Conservation (phyloP, 2,797 vertebrate genomes). For the Enteromius trimaculatus region DNA sequence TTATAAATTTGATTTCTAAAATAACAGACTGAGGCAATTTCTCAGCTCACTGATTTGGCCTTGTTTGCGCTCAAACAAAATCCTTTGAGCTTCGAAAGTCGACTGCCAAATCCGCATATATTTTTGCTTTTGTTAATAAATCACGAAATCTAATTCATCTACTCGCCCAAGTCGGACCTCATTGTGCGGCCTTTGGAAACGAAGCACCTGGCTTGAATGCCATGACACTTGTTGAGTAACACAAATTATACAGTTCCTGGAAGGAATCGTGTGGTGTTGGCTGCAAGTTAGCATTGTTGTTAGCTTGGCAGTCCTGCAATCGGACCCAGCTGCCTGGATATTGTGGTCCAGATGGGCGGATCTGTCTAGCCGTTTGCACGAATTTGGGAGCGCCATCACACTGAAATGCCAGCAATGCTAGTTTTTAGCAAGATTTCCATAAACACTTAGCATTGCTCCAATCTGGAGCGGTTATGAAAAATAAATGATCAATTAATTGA, state of each 20-base stretch:
- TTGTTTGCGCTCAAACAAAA: slow-evolving; percentile 37
- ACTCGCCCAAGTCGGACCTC: slow-evolving; percentile 22
- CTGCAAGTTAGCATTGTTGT: slow-evolving; percentile 38
- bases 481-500: slow-evolving; percentile 19
- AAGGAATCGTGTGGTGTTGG: not conserved
- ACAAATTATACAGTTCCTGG: slow-evolving; percentile 18
- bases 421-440: slow-evolving; percentile 65
- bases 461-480: slow-evolving; percentile 61
- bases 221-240: slow-evolving; percentile 42
- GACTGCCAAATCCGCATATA: slow-evolving; percentile 36
- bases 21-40: slow-evolving; percentile 35
- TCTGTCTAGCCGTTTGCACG: not conserved
- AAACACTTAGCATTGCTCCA: slow-evolving; percentile 67
- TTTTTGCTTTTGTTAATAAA: slow-evolving; percentile 42
- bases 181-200: slow-evolving; percentile 32
- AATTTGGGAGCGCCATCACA: slow-evolving; percentile 3
- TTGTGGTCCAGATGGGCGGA: slow-evolving; percentile 3
- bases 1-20: slow-evolving; percentile 35
- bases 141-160: slow-evolving; percentile 26
- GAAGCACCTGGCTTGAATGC: slow-evolving; percentile 30
- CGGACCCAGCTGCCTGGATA: slow-evolving; percentile 26
- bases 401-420: slow-evolving; percentile 48
- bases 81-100: slow-evolving; percentile 11
- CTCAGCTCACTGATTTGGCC: slow-evolving; percentile 42
- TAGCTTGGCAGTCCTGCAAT: slow-evolving; percentile 30